Conservation (phyloP, 2,888 invertebrate species). For the Sminthurinus aureus region DNA sequence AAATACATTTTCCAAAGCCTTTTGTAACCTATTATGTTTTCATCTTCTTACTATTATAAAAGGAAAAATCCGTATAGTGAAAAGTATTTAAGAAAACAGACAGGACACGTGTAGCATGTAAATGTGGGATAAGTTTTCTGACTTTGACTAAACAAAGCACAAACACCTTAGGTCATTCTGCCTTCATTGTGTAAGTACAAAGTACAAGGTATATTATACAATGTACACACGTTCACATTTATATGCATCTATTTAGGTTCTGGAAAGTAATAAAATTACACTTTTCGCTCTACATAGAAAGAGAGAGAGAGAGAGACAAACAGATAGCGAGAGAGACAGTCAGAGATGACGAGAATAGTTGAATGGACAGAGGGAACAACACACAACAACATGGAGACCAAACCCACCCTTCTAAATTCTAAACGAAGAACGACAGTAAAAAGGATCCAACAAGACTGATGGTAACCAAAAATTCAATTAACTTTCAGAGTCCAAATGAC, state of each 20-base stretch:
- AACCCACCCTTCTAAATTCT: slow-evolving; percentile 28
- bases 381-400: background rate
- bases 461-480: slow-evolving; percentile 54
- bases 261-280: slow-evolving; percentile 1
- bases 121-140: background rate
- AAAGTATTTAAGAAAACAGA: slow-evolving; percentile 1
- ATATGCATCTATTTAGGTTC: background rate
- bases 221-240: background rate
- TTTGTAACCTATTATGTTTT: too few species aligned
- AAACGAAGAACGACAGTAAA: background rate
- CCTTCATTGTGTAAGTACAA: slow-evolving; percentile 17
- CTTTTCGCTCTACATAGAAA: background rate
- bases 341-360: too few species aligned
- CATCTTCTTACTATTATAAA: too few species aligned
- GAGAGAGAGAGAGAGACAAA: background rate
- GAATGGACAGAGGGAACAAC: background rate
- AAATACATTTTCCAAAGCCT: too few species aligned
- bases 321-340: background rate
- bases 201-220: background rate
- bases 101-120: slow-evolving; percentile 18
- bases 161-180: slow-evolving; percentile 37
- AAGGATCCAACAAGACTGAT: slow-evolving; percentile 21
- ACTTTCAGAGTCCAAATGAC: slow-evolving; percentile 51
- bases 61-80: too few species aligned
- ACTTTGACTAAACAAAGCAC: slow-evolving; percentile 29